Evolutionary conservation across 2,888 invertebrate genomes (phyloP).

Genomic region (Epirrita christyi): DNA sequence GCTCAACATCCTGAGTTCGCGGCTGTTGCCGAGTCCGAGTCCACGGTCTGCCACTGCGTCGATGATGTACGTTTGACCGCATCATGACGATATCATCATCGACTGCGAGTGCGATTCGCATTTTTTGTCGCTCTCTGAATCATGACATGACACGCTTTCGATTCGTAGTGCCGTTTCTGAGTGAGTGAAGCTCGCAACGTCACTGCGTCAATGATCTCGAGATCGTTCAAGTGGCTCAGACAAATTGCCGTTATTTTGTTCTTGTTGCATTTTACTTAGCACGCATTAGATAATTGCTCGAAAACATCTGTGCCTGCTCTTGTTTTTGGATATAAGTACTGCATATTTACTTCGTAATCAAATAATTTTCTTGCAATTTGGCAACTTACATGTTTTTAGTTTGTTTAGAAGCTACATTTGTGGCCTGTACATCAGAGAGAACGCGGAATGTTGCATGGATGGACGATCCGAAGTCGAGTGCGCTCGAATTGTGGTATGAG

Average conservation of each 20-base stretch:
- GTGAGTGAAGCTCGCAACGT: constrained; percentile 8
- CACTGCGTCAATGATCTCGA: constrained; percentile 14
- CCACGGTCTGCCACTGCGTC: constrained; percentile 8
- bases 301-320: no score
- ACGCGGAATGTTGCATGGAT: neutral
- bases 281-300: neutral
- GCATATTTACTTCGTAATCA: no score
- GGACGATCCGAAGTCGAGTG: constrained; percentile 1
- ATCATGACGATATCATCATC: constrained; percentile 2
- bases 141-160: constrained; percentile 21
- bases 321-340: no score
- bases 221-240: constrained; percentile 5
- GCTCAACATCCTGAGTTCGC: neutral
- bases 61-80: constrained; percentile 11
- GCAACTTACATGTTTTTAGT: no score
- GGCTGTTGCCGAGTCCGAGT: constrained; percentile 6
- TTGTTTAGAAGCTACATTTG: no score
- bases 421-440: neutral
- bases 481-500: constrained; percentile 7
- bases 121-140: constrained; percentile 28
- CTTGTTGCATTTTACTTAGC: neutral
- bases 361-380: no score
- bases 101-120: constrained; percentile 4
- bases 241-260: constrained; percentile 13
- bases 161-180: constrained; percentile 12